A percentile compares a stretch with the other conserved stretches of the same genome.
Evolutionary conservation across 2,113 vertebrate genomes (phyloP).

Genomic region (Rhadina sibilatrix): DNA sequence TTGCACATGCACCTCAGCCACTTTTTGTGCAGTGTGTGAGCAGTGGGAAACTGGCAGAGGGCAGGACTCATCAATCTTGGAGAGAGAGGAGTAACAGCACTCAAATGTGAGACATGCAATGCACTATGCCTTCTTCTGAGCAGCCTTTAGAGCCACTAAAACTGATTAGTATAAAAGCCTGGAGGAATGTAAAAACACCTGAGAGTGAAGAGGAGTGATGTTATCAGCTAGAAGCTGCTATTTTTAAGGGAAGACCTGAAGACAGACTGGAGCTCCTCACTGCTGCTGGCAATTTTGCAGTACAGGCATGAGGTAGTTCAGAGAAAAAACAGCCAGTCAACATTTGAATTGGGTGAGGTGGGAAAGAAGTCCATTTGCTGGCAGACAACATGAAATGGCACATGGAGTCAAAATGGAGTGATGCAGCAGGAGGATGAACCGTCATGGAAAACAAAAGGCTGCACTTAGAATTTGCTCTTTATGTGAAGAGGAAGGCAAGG

Average conservation of each 20-base stretch:
- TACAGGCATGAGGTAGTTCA: background rate
- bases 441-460: background rate
- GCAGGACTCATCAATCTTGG: background rate
- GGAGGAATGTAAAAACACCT: background rate
- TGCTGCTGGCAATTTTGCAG: background rate
- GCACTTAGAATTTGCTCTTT: background rate
- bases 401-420: background rate
- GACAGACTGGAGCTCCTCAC: background rate
- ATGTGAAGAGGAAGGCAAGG: background rate
- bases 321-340: background rate
- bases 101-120: background rate
- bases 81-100: background rate
- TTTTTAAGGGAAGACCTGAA: background rate
- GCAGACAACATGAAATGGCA: accelerated
- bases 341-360: background rate
- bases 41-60: background rate
- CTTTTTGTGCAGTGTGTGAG: background rate
- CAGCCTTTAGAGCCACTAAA: background rate
- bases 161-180: background rate
- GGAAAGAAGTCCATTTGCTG: background rate
- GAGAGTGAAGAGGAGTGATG: background rate
- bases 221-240: background rate
- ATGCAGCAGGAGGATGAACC: background rate
- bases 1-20: background rate
- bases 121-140: background rate